These are phyloP conservation scores for Microchirus variegatus DNA, from an alignment of 2,797 vertebrate species.

Conservation along the genomic window DNA sequence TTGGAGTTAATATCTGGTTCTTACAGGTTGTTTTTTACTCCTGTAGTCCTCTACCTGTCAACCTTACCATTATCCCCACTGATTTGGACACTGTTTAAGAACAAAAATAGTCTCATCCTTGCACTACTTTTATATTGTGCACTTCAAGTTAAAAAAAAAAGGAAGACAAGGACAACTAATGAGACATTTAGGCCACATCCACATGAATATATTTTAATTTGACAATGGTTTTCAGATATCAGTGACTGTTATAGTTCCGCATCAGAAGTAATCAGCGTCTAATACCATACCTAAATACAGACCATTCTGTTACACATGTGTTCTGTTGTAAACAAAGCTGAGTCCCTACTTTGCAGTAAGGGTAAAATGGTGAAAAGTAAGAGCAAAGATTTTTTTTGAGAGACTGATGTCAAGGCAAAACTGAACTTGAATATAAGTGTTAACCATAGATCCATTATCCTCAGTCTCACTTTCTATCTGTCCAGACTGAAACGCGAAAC, in stretches of 20 bases:
- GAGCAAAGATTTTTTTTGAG: no score
- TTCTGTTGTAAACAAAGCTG: no score
- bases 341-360: no score
- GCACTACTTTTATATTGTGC: slow-evolving; percentile 42
- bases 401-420: no score
- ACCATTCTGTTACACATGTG: no score
- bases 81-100: slow-evolving; percentile 58
- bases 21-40: slow-evolving; percentile 33
- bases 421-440: no score
- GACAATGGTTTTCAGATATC: no score
- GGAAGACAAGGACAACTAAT: not conserved
- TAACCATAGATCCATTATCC: not conserved
- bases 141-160: not conserved
- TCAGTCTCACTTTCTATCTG: not conserved
- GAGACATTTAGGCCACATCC: slow-evolving; percentile 7
- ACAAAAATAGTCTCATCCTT: slow-evolving; percentile 47
- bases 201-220: no score
- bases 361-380: no score
- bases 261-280: no score
- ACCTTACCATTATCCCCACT: slow-evolving; percentile 53
- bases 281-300: no score
- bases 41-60: slow-evolving; percentile 47
- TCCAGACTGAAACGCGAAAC: not conserved
- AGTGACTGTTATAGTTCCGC: no score
- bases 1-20: slow-evolving; percentile 54